A percentile compares a stretch with the other conserved stretches of the same genome.
Evolutionary conservation across 2,113 vertebrate species (phyloP).

Genomic region (Semnornis frantzii): DNA sequence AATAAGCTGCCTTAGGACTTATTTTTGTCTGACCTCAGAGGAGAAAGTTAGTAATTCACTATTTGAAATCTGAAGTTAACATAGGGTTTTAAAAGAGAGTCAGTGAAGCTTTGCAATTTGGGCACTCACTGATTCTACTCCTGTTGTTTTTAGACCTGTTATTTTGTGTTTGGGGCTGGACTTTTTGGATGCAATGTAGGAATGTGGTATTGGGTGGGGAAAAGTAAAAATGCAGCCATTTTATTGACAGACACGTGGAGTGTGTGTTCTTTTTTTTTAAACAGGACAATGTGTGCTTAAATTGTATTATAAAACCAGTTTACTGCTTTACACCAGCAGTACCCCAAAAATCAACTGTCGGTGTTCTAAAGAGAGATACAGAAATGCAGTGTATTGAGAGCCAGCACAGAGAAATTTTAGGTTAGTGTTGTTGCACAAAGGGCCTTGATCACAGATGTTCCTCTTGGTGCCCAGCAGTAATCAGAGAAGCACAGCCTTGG

Average conservation of each 20-base stretch:
- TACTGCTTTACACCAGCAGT: neutral
- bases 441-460: accelerated
- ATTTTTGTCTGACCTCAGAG: slow-evolving; percentile 70
- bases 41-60: slow-evolving; percentile 70
- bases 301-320: neutral
- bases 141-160: slow-evolving; percentile 35
- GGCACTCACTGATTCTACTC: neutral
- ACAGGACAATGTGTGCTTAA: neutral
- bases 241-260: neutral
- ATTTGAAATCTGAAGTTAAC: slow-evolving; percentile 41
- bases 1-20: slow-evolving; percentile 53
- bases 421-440: neutral
- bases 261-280: neutral
- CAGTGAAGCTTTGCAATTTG: slow-evolving; percentile 25
- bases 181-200: neutral
- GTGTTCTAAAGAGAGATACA: neutral
- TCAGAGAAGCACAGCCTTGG: neutral
- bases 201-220: slow-evolving; percentile 50
- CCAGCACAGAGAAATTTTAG: neutral
- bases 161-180: slow-evolving; percentile 54
- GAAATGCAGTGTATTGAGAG: neutral
- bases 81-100: slow-evolving; percentile 29
- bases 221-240: neutral
- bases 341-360: neutral
- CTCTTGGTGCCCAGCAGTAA: neutral